These are phyloP conservation scores for Plectrocnemia conspersa DNA, from an alignment of 1,140 invertebrate genomes.

Conservation along the genomic window DNA sequence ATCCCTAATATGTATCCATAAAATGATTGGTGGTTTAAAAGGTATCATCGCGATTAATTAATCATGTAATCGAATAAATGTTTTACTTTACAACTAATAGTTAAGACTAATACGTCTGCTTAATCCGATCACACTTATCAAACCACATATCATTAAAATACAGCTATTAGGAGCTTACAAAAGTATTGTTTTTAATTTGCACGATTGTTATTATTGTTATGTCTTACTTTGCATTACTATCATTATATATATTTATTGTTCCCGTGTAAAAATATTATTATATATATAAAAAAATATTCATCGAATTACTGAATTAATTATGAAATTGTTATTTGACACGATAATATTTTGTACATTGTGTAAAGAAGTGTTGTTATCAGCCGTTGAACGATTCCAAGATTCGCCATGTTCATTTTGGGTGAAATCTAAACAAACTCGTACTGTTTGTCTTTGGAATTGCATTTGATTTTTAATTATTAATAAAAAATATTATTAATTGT, in stretches of 20 bases:
- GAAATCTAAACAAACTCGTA: conserved; percentile 6
- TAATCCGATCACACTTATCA: no score
- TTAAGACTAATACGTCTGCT: no score
- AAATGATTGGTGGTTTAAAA: no score
- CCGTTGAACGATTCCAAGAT: conserved; percentile 13
- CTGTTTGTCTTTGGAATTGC: conserved; percentile 23
- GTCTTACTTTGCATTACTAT: no score
- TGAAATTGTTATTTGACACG: background rate
- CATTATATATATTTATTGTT: conserved; percentile 15
- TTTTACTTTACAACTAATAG: no score
- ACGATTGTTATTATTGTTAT: no score
- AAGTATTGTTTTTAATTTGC: no score
- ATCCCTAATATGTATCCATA: no score
- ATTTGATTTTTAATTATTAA: conserved; percentile 25
- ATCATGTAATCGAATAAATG: no score
- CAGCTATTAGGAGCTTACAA: no score
- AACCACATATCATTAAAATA: no score
- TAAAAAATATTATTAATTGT: conserved; percentile 32
- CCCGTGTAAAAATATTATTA: conserved; percentile 10
- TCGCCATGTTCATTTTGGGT: conserved; percentile 16
- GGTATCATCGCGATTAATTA: no score
- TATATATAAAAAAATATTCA: background rate
- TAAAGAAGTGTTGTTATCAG: conserved; percentile 16
- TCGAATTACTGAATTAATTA: background rate
- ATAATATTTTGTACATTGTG: conserved; percentile 10